A percentile compares a stretch with the other conserved stretches of the same genome.
Conservation (phyloP, 2,113 vertebrate species). For the Vulpes ferrilata region DNA sequence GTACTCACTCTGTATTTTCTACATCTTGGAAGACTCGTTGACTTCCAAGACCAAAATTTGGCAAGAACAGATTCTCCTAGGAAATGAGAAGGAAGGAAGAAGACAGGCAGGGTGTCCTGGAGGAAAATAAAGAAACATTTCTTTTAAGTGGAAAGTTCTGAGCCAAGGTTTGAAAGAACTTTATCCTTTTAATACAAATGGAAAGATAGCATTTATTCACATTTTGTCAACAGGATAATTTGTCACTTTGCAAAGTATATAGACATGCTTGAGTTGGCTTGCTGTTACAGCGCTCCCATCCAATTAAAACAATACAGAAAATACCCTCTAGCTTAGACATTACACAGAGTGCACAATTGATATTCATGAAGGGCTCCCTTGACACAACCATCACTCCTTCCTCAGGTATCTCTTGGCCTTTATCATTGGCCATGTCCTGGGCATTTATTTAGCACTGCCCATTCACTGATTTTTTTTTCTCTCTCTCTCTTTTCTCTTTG, state of each 20-base stretch:
- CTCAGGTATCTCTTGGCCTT: background rate
- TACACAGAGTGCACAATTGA: background rate
- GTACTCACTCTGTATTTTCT: background rate
- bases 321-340: background rate
- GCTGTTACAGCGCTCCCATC: background rate
- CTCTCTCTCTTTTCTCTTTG: background rate
- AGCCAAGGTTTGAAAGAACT: background rate
- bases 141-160: background rate
- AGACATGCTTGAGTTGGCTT: background rate
- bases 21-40: background rate
- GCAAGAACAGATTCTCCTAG: background rate
- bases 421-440: background rate
- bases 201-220: background rate
- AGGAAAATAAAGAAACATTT: background rate
- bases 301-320: background rate
- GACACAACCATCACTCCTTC: background rate
- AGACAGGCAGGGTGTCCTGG: background rate
- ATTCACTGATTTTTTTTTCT: background rate
- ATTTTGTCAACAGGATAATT: background rate
- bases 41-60: slow-evolving; percentile 9
- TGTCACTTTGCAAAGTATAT: background rate
- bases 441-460: background rate
- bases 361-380: background rate
- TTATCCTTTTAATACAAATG: background rate
- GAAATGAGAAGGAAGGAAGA: background rate